Evolutionary conservation across 2,797 vertebrate genomes (phyloP), one percentile per base, ranked within the genome.

Genomic region (Sparidentex hasta): DNA sequence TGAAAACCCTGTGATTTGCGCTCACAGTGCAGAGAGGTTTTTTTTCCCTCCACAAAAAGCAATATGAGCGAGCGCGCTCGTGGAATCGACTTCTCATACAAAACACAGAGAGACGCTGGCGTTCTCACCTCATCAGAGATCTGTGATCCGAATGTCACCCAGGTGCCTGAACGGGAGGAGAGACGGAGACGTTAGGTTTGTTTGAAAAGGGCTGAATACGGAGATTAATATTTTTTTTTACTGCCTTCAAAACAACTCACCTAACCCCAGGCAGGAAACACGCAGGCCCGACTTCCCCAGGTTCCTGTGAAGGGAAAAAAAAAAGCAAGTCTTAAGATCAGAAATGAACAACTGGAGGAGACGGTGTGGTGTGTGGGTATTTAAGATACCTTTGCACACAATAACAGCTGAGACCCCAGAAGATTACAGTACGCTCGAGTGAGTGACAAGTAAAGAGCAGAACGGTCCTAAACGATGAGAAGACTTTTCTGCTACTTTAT

Each of bases 91-190:
- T 54, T 12, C 25, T 68, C 41, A 16, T 18, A 44, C 20, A 67
- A 72, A 72, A 76, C 17, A 50, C 38, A 78, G 52, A 27, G 16
- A 25, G 20, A 65, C 13, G 59, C 33, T 11, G 20, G 48, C 80
- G 63, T 27, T 50, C 95, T 96, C 91, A 98, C 97, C 96, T 98
- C 97, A 73, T 98, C 97, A 4, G 97, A 96, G 93, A 98, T 97
- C 93, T 98, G 97, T 56, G 97, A 97, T 79, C 97, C 97, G 83
- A 98, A 97, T 1, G 97, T 98, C 91, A 97, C 97, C 97, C 97
- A 98, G 56, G 97, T 98, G 67, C 97, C 97, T 98, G 74, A 59
- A 56, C 0, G 23, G 77, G 70, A 71, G 77, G 7, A 83, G 69
- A 83, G 21, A 76, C 20, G 67, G 43, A 76, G 20, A 74, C 3